Percentiles rank a stretch among this genome's conserved stretches.
phyloP scores from a whole-genome alignment of 2,888 invertebrate species.

The Odontocerum albicorne region DNA sequence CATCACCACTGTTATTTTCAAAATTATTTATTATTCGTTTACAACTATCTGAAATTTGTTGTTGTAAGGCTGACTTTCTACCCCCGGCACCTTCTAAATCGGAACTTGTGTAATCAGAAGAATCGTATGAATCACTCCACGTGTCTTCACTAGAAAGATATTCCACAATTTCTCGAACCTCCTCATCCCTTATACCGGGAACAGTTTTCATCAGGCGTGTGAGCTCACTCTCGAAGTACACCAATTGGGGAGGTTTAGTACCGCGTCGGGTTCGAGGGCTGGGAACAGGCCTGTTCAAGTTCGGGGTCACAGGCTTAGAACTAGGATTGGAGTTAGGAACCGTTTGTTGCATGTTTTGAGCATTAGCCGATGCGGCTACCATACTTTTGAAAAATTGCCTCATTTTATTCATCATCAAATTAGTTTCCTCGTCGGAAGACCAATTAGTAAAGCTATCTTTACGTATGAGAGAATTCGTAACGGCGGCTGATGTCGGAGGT shows the following conservation, averaged over 20 bases:
- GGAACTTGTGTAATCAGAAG: slow-evolving; percentile 88
- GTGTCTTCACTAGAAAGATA: slow-evolving; percentile 91
- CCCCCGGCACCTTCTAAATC: slow-evolving; percentile 73
- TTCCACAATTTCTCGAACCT: slow-evolving; percentile 89
- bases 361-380: slow-evolving; percentile 66
- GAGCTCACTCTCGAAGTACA: slow-evolving; percentile 87
- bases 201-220: slow-evolving; percentile 92
- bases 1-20: slow-evolving; percentile 68
- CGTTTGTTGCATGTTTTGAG: slow-evolving; percentile 46
- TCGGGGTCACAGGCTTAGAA: slow-evolving; percentile 56
- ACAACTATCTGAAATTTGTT: slow-evolving; percentile 86
- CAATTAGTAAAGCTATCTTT: slow-evolving; percentile 93
- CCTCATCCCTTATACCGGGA: slow-evolving; percentile 86
- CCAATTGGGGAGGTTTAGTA: slow-evolving; percentile 80
- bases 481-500: slow-evolving; percentile 56
- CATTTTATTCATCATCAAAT: slow-evolving; percentile 95
- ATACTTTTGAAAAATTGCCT: slow-evolving; percentile 89
- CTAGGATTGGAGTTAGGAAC: slow-evolving; percentile 49
- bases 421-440: slow-evolving; percentile 93
- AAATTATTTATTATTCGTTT: slow-evolving; percentile 87
- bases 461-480: slow-evolving; percentile 64
- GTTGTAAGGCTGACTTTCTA: slow-evolving; percentile 71
- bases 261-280: slow-evolving; percentile 63
- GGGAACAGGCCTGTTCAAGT: slow-evolving; percentile 53
- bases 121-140: slow-evolving; percentile 92